Conservation (phyloP, 2,888 invertebrate genomes). For the Amblyjoppa fuscipennis region DNA sequence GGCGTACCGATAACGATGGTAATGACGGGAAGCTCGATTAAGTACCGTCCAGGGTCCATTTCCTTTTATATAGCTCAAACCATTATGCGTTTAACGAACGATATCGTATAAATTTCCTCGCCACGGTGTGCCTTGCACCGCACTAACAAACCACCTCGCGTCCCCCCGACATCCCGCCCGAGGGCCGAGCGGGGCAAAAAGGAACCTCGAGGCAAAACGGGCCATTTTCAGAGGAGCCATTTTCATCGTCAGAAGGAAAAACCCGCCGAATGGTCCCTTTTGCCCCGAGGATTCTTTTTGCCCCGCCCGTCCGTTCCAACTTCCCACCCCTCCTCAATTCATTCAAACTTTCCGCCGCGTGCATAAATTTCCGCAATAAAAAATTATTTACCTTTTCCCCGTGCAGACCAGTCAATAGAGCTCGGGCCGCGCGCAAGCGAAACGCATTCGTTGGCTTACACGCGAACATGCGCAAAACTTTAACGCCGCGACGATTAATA, state of each 20-base stretch:
- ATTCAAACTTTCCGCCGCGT: conserved; percentile 17
- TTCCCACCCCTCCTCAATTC: not conserved
- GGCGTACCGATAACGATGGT: conserved; percentile 67
- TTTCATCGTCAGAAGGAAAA: too few relatives aligned
- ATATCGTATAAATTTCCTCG: conserved; percentile 65
- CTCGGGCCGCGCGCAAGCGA: too few relatives aligned
- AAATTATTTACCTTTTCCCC: conserved; percentile 50
- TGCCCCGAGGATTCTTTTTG: too few relatives aligned
- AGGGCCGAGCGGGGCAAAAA: too few relatives aligned
- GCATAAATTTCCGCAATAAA: conserved; percentile 29
- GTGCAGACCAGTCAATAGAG: conserved; percentile 14
- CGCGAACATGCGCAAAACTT: conserved; percentile 5
- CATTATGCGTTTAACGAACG: conserved; percentile 70
- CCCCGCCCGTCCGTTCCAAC: conserved; percentile 7
- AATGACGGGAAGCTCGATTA: conserved; percentile 69
- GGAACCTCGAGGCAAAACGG: too few relatives aligned
- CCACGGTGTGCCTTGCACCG: conserved; percentile 17
- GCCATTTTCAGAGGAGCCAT: too few relatives aligned
- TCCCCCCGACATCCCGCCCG: conserved; percentile 1
- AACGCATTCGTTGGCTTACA: not conserved
- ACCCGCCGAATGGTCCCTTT: too few relatives aligned
- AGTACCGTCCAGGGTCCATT: conserved; percentile 70
- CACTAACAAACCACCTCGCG: conserved; percentile 42
- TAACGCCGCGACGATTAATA: conserved; percentile 18
- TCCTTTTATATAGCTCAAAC: conserved; percentile 66